Evolutionary conservation across 2,797 vertebrate species (phyloP).

Genomic region (Sciurus vulgaris): DNA sequence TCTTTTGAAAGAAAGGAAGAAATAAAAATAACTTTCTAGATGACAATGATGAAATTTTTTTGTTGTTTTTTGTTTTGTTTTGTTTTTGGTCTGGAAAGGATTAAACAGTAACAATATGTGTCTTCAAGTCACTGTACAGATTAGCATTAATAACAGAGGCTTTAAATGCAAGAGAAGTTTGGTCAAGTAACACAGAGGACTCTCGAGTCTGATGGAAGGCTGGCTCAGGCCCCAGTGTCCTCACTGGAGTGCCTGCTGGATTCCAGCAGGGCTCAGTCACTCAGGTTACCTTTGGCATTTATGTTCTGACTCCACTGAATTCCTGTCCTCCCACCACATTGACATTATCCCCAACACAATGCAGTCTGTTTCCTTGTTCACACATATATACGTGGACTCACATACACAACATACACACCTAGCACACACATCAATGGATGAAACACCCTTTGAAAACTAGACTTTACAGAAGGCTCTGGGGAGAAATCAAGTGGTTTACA

Average conservation of each 20-base stretch:
- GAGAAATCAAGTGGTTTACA: constrained; percentile 5
- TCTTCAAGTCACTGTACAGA: constrained; percentile 36
- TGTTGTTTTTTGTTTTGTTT: neutral
- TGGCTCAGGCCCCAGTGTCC: neutral
- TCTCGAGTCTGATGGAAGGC: neutral
- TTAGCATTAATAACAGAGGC: constrained; percentile 3
- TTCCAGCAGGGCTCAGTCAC: neutral
- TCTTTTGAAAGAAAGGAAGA: neutral
- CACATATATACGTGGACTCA: neutral
- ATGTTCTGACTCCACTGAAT: neutral
- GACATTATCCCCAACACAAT: neutral
- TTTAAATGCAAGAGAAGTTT: constrained; percentile 14
- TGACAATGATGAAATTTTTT: neutral
- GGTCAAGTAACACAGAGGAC: neutral
- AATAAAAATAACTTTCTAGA: constrained; percentile 20
- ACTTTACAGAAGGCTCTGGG: neutral
- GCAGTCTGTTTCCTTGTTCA: neutral
- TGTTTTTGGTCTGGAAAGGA: neutral
- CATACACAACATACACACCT: neutral
- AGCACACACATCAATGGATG: neutral
- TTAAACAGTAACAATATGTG: neutral
- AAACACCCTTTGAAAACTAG: neutral
- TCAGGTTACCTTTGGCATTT: neutral
- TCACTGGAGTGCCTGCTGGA: neutral
- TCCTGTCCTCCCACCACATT: neutral